Percentiles rank a stretch among this genome's conserved stretches.
These are phyloP conservation scores for Ondatra zibethicus DNA, from an alignment of 2,113 vertebrate species.

Conservation along the genomic window DNA sequence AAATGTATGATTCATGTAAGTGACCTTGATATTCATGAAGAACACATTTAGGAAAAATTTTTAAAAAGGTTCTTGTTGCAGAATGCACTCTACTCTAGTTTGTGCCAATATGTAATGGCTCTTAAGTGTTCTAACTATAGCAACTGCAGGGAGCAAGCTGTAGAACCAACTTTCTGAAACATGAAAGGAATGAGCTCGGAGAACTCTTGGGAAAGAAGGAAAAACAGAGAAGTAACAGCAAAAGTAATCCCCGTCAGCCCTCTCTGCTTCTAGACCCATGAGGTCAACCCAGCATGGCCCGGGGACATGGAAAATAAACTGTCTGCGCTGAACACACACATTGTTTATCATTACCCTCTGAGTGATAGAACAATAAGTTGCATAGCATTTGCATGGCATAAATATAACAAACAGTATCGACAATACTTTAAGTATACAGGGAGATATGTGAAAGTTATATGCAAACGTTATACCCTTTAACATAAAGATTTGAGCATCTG, in stretches of 20 bases:
- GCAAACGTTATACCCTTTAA: background rate
- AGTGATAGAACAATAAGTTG: background rate
- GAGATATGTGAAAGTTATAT: background rate
- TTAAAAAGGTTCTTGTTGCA: background rate
- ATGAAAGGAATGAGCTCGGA: background rate
- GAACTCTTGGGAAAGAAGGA: background rate
- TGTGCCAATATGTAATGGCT: background rate
- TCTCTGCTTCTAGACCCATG: too few species aligned
- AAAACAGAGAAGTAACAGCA: background rate
- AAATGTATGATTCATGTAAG: background rate
- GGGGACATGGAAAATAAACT: background rate
- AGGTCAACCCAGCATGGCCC: background rate
- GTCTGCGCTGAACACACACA: background rate
- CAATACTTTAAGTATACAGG: background rate
- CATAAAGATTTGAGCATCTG: background rate
- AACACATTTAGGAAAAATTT: conserved; percentile 24
- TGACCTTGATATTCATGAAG: background rate
- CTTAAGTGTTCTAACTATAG: background rate
- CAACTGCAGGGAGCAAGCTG: background rate
- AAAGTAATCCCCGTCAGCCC: background rate
- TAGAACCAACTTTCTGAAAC: background rate
- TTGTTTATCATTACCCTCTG: background rate
- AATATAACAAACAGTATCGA: background rate
- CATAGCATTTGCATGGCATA: background rate
- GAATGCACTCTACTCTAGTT: background rate